Evolutionary conservation across 2,797 vertebrate genomes (phyloP).

Genomic region (Pampus argenteus): DNA sequence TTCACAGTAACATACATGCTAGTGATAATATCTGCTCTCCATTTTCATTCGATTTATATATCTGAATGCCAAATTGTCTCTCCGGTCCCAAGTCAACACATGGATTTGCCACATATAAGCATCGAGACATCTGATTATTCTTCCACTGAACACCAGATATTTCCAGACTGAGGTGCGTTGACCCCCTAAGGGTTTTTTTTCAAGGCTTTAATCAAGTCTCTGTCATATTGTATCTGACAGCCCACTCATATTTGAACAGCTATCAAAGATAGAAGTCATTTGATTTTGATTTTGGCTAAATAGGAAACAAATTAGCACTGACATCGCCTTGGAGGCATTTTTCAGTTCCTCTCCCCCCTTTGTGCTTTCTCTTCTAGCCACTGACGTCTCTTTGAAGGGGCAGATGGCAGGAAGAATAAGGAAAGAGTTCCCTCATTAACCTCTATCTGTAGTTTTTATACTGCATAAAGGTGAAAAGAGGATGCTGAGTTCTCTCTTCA

Average conservation of each 20-base stretch:
- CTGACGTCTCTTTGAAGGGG: slow-evolving; percentile 38
- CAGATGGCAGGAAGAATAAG: slow-evolving; percentile 42
- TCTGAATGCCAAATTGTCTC: slow-evolving; percentile 11
- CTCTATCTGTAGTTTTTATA: slow-evolving; percentile 18
- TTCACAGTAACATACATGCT: not conserved
- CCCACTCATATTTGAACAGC: slow-evolving; percentile 55
- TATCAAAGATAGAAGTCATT: slow-evolving; percentile 52
- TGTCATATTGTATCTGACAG: slow-evolving; percentile 69
- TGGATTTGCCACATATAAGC: slow-evolving; percentile 46
- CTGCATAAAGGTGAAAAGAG: slow-evolving; percentile 29
- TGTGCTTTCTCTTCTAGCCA: slow-evolving; percentile 1
- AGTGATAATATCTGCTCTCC: slow-evolving; percentile 24
- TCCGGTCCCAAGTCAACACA: slow-evolving; percentile 28
- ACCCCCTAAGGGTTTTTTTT: slow-evolving; percentile 34
- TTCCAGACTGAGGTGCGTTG: slow-evolving; percentile 29
- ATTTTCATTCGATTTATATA: slow-evolving; percentile 24
- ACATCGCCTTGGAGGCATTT: slow-evolving; percentile 55
- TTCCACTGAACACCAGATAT: slow-evolving; percentile 16
- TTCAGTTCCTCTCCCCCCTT: slow-evolving; percentile 25
- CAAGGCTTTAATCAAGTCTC: slow-evolving; percentile 44
- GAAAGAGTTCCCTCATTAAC: slow-evolving; percentile 31
- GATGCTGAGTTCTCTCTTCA: not conserved
- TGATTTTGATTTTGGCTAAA: slow-evolving; percentile 74
- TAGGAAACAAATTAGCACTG: slow-evolving; percentile 72
- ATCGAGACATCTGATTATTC: slow-evolving; percentile 55